Evolutionary conservation across 2,888 invertebrate genomes (phyloP), one percentile per base, ranked within the genome.

Genomic region (Melipona beecheii): DNA sequence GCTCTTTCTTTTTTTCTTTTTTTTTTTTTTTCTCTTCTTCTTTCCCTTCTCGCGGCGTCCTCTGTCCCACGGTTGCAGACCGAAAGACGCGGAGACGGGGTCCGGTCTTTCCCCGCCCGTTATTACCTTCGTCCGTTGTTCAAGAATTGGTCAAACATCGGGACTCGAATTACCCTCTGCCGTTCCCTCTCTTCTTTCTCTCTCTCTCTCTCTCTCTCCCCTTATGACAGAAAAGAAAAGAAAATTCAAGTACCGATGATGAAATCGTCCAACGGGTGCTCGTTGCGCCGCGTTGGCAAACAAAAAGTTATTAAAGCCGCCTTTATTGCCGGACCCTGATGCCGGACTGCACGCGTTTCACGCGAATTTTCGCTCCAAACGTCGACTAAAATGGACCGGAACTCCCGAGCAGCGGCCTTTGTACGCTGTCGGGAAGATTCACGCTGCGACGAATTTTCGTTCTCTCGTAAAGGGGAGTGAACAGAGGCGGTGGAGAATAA

Each of bases 131-230:
- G 76, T 68, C 69, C 71, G 81, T 85, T 85, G 84, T 87, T 91
- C 85, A 83, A 90, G 90, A 86, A 91, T 90, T 87, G 89, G 86
- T 87, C 90, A 90, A 90, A 89, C 84, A 87, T 84, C 84, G 81
- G 76, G 84, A 78, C 81, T 78, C 80, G 83, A 90, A 89, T 90
- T 89, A 83, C 78, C 76, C 68, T 24, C 62, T 52, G 60, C 54
- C 36, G 58, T 65, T 65, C 54, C 36, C 62, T 36, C 11, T 15
- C 2, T 19, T 21, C 13, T n/a, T 17, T 54, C 15, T 24, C 21
- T n/a, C n/a, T n/a, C n/a, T n/a, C n/a, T n/a, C n/a, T n/a, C n/a
- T n/a, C 13, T n/a, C n/a, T 54, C 15, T 24, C 21, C 52, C 21
- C 27, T 21, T 11, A 27, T 19, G 17, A 31, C 17, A 43, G 31